These are phyloP conservation scores for Mesoclemmys tuberculata DNA, from an alignment of 2,113 vertebrate species.

Conservation along the genomic window DNA sequence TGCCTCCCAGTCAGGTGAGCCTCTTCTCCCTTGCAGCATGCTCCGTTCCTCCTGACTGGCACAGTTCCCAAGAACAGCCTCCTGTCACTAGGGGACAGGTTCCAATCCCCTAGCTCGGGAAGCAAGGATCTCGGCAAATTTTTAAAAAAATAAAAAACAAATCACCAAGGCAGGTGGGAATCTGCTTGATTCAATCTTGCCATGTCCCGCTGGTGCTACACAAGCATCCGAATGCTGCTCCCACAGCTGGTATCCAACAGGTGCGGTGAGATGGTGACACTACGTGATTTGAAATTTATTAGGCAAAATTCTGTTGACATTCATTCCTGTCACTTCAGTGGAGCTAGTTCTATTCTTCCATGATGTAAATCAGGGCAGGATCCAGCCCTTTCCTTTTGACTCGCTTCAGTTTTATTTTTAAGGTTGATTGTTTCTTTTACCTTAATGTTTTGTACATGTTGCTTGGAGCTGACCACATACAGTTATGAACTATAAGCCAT, in stretches of 20 bases:
- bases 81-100: background rate
- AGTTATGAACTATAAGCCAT: background rate
- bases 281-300: background rate
- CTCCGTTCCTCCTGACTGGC: background rate
- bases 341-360: background rate
- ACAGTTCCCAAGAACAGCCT: background rate
- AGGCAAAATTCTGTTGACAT: background rate
- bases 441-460: background rate
- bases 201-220: background rate
- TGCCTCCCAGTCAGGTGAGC: background rate
- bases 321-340: background rate
- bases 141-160: constrained; percentile 16
- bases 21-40: background rate
- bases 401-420: background rate
- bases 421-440: background rate
- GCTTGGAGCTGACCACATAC: background rate
- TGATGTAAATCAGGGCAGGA: background rate
- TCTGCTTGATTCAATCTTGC: background rate
- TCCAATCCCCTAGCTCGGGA: background rate
- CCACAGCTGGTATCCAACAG: background rate
- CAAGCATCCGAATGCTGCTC: background rate
- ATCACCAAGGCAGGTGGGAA: background rate
- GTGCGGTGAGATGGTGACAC: background rate
- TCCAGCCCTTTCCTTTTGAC: background rate
- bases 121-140: constrained; percentile 2